Evolutionary conservation across 2,113 vertebrate genomes (phyloP), one percentile per base, ranked within the genome.

Genomic region (Micronycteris hirsuta): DNA sequence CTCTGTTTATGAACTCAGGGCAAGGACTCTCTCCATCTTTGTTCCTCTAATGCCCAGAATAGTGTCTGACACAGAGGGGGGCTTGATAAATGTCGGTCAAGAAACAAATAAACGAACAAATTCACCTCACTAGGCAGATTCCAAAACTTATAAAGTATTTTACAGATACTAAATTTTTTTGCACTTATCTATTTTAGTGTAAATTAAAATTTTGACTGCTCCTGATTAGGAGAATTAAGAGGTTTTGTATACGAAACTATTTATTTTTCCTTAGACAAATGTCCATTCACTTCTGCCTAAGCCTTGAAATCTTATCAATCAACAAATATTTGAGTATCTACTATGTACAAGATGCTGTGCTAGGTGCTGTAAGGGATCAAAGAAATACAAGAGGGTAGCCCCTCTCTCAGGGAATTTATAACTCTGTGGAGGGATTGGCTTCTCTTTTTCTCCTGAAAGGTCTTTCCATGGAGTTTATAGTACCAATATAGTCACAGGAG

Each of bases 271-370:
- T 97, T 85, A 95, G 65, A 41, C 76, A 89, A 94, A 58, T 86
- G 65, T 80, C 43, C 54, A 83, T 83, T 97, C 77, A 92, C 36
- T 89, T 65, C 14, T 38, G 80, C 84, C 63, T 71, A 77, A 90
- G 84, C 65, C 87, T 93, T 49, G 63, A 76, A 96, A 68, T 95
- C 74, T 96, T 97, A 95, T 93, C 83, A 91, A 22, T 95, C 68
- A 92, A 93, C 70, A 96, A 95, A 91, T 94, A 88, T 95, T 89
- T 95, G 95, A 93, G 78, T 83, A 94, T 94, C 68, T 96, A 28
- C 36, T 38, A n/a, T n/a, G 82, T 28, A 73, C 38, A 56, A 41
- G 78, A 43, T 45, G 67, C 67, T 89, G 22, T 91, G 83, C n/a
- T 49, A 91, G 58, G 71, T 43, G 36, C 65, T 81, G 7, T 38